phyloP scores from a whole-genome alignment of 2,113 vertebrate species.

The Aphelocoma coerulescens region DNA sequence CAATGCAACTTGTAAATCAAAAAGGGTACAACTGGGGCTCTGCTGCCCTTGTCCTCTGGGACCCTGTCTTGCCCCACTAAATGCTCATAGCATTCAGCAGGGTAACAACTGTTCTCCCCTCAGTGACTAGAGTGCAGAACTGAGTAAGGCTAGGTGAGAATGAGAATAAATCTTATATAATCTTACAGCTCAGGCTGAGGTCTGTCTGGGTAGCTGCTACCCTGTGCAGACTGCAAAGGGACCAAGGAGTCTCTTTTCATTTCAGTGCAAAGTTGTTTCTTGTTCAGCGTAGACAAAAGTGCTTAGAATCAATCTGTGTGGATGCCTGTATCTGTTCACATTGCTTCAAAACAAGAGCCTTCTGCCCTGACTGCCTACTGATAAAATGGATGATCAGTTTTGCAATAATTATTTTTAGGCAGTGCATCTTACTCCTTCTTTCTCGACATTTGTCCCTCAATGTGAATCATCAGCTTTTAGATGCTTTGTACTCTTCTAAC shows the following conservation, averaged over 20 bases:
- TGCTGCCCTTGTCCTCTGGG: not conserved
- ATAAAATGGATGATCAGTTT: not conserved
- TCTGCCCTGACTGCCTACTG: not conserved
- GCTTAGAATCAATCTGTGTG: not conserved
- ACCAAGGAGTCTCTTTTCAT: not conserved
- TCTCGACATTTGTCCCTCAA: not conserved
- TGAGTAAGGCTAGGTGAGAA: not conserved
- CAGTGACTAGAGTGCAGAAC: not conserved
- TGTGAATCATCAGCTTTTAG: not conserved
- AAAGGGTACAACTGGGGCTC: not conserved
- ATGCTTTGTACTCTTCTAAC: not conserved
- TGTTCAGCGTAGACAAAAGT: not conserved
- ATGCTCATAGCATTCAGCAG: rapidly evolving
- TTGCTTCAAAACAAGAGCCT: not conserved
- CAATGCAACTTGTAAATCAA: not conserved
- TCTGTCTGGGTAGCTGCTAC: not conserved
- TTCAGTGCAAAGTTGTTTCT: not conserved
- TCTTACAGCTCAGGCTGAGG: not conserved
- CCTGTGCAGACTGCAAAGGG: not conserved
- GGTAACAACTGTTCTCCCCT: not conserved
- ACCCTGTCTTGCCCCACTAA: not conserved
- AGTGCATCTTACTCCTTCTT: not conserved
- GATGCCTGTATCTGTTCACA: not conserved
- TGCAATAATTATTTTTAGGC: not conserved
- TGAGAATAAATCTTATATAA: not conserved